A percentile compares a stretch with the other conserved stretches of the same genome.
Evolutionary conservation across 2,113 vertebrate species (phyloP).

Genomic region (Empidonax traillii): DNA sequence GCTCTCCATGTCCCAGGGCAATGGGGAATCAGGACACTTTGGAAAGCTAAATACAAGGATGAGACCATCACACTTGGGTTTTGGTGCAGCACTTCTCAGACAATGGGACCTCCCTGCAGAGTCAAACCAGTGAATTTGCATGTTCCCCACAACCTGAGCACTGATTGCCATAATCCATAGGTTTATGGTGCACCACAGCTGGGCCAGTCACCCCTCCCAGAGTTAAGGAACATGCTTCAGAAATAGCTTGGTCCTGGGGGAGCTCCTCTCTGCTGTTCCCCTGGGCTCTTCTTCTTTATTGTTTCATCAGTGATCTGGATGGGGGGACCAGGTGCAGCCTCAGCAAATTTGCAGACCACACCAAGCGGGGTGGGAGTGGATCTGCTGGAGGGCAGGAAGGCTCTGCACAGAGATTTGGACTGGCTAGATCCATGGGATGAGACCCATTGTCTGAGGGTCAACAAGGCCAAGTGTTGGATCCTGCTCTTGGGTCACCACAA

Average conservation of each 20-base stretch:
- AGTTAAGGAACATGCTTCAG: background rate
- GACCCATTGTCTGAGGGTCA: rapidly evolving
- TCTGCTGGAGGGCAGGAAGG: background rate
- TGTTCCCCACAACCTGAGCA: background rate
- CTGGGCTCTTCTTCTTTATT: background rate
- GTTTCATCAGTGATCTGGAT: background rate
- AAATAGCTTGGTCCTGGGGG: background rate
- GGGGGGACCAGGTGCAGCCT: background rate
- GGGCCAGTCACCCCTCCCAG: background rate
- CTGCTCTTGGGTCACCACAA: background rate
- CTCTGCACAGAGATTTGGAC: background rate
- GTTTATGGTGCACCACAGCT: background rate
- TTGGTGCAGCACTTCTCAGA: background rate
- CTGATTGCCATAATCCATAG: background rate
- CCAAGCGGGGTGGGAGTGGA: background rate
- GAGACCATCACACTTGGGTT: background rate
- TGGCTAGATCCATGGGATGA: background rate
- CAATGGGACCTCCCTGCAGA: background rate
- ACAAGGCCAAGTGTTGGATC: background rate
- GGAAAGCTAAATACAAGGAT: rapidly evolving
- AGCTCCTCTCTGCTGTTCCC: background rate
- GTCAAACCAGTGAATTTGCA: background rate
- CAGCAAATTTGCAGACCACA: background rate
- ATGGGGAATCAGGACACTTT: background rate
- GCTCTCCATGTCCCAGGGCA: background rate